Base-by-base conservation (phyloP, 2,888 invertebrate genomes). In the Spodoptera picta region DNA sequence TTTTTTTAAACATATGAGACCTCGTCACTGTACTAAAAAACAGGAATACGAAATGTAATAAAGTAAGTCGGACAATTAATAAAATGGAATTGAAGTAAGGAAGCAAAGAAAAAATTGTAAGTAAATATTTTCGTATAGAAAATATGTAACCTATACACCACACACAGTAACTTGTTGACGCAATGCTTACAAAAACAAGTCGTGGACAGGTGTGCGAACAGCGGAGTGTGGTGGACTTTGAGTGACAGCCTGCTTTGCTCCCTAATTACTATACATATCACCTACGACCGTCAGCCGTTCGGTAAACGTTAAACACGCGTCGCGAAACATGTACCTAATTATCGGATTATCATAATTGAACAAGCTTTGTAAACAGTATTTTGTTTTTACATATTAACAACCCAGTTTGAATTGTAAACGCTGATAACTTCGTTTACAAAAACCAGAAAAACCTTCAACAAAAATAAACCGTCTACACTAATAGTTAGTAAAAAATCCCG, bases 201-300 rank as follows among this genome's bases (percentile, higher is more conserved):
- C 12, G 54, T 41, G 60, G 65, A 61, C 69, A 86, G 86, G 85
- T 86, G 87, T 89, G 88, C 88, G 91, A 88, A 74, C 64, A 47
- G 57, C 72, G 90, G 82, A 85, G 87, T 90, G 91, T 75, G 64
- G 60, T 55, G 54, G 87, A 85, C 81, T 76, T 75, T 85, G 86
- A 88, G 81, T 86, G 89, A 86, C 87, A 63, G 78, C 58, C 59
- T 63, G 70, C 73, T 73, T 72, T 65, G 72, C 76, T 74, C 73
- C 81, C 79, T 82, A 86, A 88, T 85, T 83, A 83, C 67, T 69
- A 46, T 56, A 49, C 51, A 79, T 75, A 65, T 61, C 61, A 62
- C 73, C 79, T 80, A 82, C 84, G 79, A 59, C 73, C 77, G 80
- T 81, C 83, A 81, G 73, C 61, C 14, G 31, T 47, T 47, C 9